Evolutionary conservation across 2,888 invertebrate genomes (phyloP).

Genomic region (Craniophora ligustri): DNA sequence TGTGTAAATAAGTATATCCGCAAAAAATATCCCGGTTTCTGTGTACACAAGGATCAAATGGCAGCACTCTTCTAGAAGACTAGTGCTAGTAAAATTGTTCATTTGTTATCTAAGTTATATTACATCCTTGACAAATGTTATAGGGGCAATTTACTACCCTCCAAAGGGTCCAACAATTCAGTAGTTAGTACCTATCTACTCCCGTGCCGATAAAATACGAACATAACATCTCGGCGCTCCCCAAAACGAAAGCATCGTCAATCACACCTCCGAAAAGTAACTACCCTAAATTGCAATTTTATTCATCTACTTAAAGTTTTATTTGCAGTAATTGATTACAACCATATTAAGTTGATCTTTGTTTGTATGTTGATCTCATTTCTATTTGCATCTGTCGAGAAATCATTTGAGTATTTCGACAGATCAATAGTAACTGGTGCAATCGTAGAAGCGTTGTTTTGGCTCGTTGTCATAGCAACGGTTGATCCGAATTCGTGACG

Average conservation of each 20-base stretch:
- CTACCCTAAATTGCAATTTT: constrained; percentile 77
- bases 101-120: constrained; percentile 30
- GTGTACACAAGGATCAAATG: no score
- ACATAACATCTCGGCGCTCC: constrained; percentile 31
- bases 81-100: background rate
- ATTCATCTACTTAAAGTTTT: constrained; percentile 70
- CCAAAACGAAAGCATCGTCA: constrained; percentile 44
- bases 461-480: constrained; percentile 80
- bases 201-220: constrained; percentile 37
- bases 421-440: constrained; percentile 71
- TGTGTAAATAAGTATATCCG: no score
- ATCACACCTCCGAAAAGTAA: constrained; percentile 53
- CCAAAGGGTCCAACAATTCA: constrained; percentile 31
- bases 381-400: constrained; percentile 35
- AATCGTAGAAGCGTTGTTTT: constrained; percentile 72
- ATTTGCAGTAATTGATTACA: constrained; percentile 65
- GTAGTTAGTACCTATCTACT: constrained; percentile 23
- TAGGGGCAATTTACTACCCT: constrained; percentile 30
- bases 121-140: constrained; percentile 23
- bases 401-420: constrained; percentile 46
- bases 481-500: constrained; percentile 73
- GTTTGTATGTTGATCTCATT: constrained; percentile 50
- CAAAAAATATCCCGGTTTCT: no score
- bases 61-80: no score
- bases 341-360: constrained; percentile 67